Percentiles rank a stretch among this genome's conserved stretches.
Conservation (phyloP, 53 echinoderm and acorn worm genomes). For the Paracentrotus lividus region DNA sequence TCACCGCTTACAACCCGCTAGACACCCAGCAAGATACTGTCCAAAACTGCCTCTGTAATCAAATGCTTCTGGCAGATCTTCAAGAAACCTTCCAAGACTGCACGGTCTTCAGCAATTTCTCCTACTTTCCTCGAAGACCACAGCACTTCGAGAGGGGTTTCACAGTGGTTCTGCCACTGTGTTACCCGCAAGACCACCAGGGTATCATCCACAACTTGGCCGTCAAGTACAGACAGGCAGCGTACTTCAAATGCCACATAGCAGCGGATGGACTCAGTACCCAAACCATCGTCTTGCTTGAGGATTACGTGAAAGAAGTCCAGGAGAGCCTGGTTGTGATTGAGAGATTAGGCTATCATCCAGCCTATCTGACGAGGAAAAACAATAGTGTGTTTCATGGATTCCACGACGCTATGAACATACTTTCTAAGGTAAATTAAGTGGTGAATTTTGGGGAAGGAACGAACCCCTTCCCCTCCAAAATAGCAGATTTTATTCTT, state of each 20-base stretch:
- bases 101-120: constrained; percentile 68
- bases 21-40: constrained; percentile 63
- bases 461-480: too few relatives aligned
- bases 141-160: constrained; percentile 77
- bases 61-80: constrained; percentile 64
- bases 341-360: constrained; percentile 72
- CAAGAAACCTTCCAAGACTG: constrained; percentile 51
- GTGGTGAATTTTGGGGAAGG: too few relatives aligned
- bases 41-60: constrained; percentile 69
- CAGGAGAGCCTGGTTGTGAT: constrained; percentile 76
- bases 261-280: constrained; percentile 33
- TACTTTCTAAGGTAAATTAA: constrained; percentile 58
- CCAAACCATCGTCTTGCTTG: constrained; percentile 74
- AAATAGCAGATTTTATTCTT: too few relatives aligned
- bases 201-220: constrained; percentile 65
- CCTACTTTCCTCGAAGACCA: constrained; percentile 73
- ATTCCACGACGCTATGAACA: constrained; percentile 56
- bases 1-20: constrained; percentile 81
- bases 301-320: constrained; percentile 66
- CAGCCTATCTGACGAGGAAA: constrained; percentile 68
- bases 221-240: constrained; percentile 76
- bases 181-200: constrained; percentile 66
- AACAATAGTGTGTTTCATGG: constrained; percentile 79
- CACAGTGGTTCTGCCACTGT: constrained; percentile 71
- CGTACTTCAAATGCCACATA: constrained; percentile 77